A percentile compares a stretch with the other conserved stretches of the same genome.
Evolutionary conservation across 2,113 vertebrate genomes (phyloP).

Genomic region (Zosterops pallidus): DNA sequence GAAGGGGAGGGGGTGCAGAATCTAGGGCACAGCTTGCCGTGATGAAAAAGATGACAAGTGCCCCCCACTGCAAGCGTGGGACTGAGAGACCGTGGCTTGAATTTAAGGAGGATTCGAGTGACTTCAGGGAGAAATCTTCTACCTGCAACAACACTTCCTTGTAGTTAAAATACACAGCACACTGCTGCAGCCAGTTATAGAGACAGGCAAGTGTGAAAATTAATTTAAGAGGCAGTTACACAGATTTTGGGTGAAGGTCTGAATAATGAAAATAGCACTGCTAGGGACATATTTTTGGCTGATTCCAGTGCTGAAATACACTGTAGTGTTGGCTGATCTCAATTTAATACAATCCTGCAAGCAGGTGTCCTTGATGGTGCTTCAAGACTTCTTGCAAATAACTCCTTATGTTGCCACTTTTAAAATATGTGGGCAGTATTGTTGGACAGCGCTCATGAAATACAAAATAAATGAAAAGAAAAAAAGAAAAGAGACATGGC

Average conservation of each 20-base stretch:
- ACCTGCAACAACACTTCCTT: conserved; percentile 46
- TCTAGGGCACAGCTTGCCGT: conserved; percentile 26
- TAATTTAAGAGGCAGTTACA: conserved; percentile 57
- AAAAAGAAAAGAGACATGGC: neutral
- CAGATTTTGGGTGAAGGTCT: conserved; percentile 64
- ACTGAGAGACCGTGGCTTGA: conserved; percentile 41
- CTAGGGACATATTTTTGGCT: conserved; percentile 69
- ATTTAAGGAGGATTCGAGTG: conserved; percentile 45
- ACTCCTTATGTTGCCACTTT: conserved; percentile 58
- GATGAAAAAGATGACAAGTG: conserved; percentile 50
- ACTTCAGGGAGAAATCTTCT: conserved; percentile 55
- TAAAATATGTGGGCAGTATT: conserved; percentile 62
- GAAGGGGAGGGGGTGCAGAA: conserved; percentile 12
- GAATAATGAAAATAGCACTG: conserved; percentile 68
- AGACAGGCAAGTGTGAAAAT: conserved; percentile 65
- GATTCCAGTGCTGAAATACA: conserved; percentile 55
- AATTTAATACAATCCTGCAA: conserved; percentile 56
- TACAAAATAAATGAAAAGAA: neutral
- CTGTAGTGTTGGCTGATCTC: conserved; percentile 54
- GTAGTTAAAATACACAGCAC: conserved; percentile 49
- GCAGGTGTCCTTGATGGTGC: conserved; percentile 64
- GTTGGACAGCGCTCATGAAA: conserved; percentile 35
- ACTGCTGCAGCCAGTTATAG: conserved; percentile 19
- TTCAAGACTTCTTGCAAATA: conserved; percentile 68
- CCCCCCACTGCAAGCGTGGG: conserved; percentile 42